Percentiles rank a stretch among this genome's conserved stretches.
Conservation (phyloP, 2,113 vertebrate genomes). For the Panurus biarmicus region DNA sequence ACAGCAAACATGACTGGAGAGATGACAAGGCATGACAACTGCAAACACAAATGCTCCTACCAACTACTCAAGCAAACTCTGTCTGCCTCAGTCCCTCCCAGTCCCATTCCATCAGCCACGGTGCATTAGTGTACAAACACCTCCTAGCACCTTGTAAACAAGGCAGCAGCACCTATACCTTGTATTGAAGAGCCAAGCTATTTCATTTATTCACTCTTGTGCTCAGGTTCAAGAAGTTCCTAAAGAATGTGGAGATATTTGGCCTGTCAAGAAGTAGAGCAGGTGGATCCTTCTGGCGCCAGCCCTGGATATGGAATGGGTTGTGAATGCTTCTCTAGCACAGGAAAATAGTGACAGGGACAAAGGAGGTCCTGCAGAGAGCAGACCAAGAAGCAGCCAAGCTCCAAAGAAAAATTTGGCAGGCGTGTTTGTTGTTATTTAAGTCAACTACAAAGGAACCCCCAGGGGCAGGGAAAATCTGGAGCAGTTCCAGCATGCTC, state of each 20-base stretch:
- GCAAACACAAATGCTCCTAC: neutral
- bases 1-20: rapidly evolving
- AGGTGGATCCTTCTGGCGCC: neutral
- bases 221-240: neutral
- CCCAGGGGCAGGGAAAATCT: neutral
- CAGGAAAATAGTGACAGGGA: neutral
- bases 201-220: neutral
- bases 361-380: neutral
- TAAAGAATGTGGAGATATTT: neutral
- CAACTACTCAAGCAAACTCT: neutral
- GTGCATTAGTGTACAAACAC: neutral
- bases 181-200: neutral
- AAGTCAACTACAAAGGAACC: neutral
- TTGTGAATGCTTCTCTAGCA: neutral
- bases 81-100: neutral
- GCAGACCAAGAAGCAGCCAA: neutral
- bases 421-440: neutral
- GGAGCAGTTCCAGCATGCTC: neutral
- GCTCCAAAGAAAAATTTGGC: neutral
- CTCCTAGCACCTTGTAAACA: neutral
- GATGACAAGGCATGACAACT: neutral
- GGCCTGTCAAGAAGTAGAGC: neutral
- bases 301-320: neutral
- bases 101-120: rapidly evolving
- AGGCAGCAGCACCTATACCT: neutral